A percentile compares a stretch with the other conserved stretches of the same genome.
Conservation (phyloP, 1,140 invertebrate species). For the Panulirus ornatus region DNA sequence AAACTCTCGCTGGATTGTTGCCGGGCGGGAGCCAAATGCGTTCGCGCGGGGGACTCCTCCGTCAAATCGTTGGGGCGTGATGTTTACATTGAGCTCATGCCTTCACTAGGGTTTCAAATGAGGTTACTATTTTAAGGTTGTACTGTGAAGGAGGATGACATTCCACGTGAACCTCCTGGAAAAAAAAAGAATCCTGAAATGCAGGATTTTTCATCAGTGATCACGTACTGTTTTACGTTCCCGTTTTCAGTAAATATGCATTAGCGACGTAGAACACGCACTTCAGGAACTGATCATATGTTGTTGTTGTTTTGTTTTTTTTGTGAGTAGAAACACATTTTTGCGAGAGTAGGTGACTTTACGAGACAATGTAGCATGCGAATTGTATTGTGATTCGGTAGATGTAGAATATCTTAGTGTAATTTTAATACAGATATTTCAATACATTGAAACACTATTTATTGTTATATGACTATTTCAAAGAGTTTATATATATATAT, state of each 20-base stretch:
- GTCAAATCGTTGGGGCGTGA: not conserved
- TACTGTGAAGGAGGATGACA: not conserved
- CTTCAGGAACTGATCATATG: constrained; percentile 30
- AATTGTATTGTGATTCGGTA: constrained; percentile 35
- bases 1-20: not conserved
- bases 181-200: constrained; percentile 59
- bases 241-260: constrained; percentile 8
- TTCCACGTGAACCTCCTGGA: constrained; percentile 44
- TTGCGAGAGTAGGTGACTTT: not conserved
- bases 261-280: constrained; percentile 34
- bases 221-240: no score
- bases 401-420: constrained; percentile 24
- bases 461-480: constrained; percentile 29
- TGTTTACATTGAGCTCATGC: constrained; percentile 2
- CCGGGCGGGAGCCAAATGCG: not conserved
- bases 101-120: constrained; percentile 63
- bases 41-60: not conserved
- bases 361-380: constrained; percentile 16
- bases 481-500: constrained; percentile 34
- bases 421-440: constrained; percentile 46
- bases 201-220: constrained; percentile 32
- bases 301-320: constrained; percentile 40
- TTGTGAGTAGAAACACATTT: constrained; percentile 57
- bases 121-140: constrained; percentile 60
- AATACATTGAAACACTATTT: constrained; percentile 37